Base-by-base conservation (phyloP, 2,888 invertebrate species). In the Zaprionus obscuricornis region DNA sequence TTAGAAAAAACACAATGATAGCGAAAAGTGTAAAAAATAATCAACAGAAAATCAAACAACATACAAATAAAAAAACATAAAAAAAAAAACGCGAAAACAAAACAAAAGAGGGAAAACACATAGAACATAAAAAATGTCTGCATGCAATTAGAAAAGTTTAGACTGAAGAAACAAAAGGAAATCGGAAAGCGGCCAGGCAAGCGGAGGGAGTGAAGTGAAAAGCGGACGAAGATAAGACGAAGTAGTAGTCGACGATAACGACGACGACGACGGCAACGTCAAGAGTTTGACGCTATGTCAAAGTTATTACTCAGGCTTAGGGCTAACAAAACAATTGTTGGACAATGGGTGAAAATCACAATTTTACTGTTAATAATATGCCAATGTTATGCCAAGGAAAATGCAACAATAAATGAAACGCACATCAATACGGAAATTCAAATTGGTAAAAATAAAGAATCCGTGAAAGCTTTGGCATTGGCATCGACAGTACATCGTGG, bases 81-180 rank as follows among this genome's bases (percentile, higher is more conserved):
- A 39, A 71, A 43, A 31, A 27, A 51, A 46, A 24, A 49, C 49
- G 27, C 22, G 4, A 22, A 5, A 22, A 10, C 2, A 13, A 33
- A 13, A 33, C 2, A 2, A 7, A 16, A 18, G 22, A n/a, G n/a
- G n/a, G n/a, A n/a, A n/a, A n/a, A n/a, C n/a, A n/a, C n/a, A n/a
- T n/a, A n/a, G n/a, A n/a, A n/a, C n/a, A n/a, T n/a, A n/a, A n/a
- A 66, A 71, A 60, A 69, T 69, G 68, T 72, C 39, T 31, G 14
- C 54, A 20, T 59, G 54, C 29, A 36, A 27, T 33, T 71, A 60
- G 46, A 47, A 20, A 26, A 26, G n/a, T n/a, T 16, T 16, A 27
- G 43, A 68, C 54, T 47, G 52, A 64, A 57, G 40, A 51, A 14
- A 39, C 26, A 13, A 50, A 27, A 17, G 39, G 29, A 26, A 29